Evolutionary conservation across 35 echinoderm and acorn worm genomes (phyloP), one percentile per base, ranked within the genome.

Genomic region (Ophiothrix spiculata): DNA sequence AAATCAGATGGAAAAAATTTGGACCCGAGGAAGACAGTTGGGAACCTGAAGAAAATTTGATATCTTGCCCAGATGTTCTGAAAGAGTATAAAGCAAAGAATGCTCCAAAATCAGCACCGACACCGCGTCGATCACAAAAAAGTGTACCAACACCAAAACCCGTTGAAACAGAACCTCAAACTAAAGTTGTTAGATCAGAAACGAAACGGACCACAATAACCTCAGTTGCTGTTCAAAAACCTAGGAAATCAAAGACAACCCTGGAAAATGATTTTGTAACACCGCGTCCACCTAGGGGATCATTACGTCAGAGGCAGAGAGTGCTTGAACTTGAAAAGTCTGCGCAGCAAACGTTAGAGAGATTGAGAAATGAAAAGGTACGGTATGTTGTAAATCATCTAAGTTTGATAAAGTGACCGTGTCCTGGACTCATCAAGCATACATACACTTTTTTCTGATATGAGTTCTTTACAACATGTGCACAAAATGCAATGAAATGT

Each of bases 1-100:
- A 84, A 84, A 60, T 84, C 33, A 31, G 81, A 19, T 84, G 81
- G 81, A 84, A 64, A 37, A 64, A 54, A 1, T 84, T 17, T 60
- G 81, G 81, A 3, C 81, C 81, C 0, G 17, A 84, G 0, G 81
- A 64, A 36, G 81, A 84, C 54, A 84, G 45, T 0, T 84, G 81
- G 81, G 81, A 84, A 63, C 81, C 81, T 0, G 45, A 35, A 1
- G 63, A n/a, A 4, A 31, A 84, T 84, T 60, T 84, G 10, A 35
- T 28, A 1, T 45, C 35, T 60, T 84, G 81, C 31, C 14, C 33
- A 19, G 81, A 84, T 37, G 54, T 64, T 21, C 42, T 84, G 25
- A 36, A 74, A 36, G 46, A 63, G 14, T 84, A 64, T 37, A 84
- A 37, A 32, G 81, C 49, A 0, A 1, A 60, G 81, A 60, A 84